These are phyloP conservation scores for Antechinus stuartii DNA, from an alignment of 2,113 vertebrate genomes.

Conservation along the genomic window DNA sequence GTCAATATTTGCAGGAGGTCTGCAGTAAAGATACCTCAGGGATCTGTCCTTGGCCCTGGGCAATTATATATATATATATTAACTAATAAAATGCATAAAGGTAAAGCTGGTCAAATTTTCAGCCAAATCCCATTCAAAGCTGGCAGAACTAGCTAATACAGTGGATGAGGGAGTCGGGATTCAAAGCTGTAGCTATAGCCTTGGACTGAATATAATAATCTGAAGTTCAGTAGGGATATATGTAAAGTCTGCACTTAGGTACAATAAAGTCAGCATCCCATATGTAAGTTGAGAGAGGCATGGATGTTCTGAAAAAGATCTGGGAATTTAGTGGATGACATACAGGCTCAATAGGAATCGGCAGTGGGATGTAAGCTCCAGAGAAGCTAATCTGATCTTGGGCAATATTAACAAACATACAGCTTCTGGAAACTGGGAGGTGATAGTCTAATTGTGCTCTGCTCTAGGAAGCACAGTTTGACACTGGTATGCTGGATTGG, in stretches of 20 bases:
- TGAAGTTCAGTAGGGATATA: not conserved
- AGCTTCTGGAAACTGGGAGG: not conserved
- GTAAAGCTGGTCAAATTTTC: not conserved
- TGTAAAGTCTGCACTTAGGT: not conserved
- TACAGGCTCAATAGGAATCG: not conserved
- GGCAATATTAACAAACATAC: not conserved
- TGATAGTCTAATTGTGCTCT: not conserved
- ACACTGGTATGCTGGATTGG: not conserved
- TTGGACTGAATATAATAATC: not conserved
- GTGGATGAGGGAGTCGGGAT: not conserved
- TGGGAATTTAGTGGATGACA: not conserved
- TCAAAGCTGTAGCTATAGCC: not conserved
- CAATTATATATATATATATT: not conserved
- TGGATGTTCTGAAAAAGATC: not conserved
- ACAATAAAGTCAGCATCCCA: not conserved
- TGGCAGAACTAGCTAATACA: not conserved
- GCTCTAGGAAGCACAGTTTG: not conserved
- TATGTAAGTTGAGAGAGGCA: not conserved
- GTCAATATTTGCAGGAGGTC: not conserved
- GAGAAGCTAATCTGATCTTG: not conserved
- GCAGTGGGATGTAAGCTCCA: not conserved
- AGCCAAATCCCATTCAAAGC: not conserved
- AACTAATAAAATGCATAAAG: not conserved
- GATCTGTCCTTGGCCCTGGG: not conserved
- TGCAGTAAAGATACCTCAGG: not conserved